These are phyloP conservation scores for Meganola albula DNA, from an alignment of 2,888 invertebrate species.

Conservation along the genomic window DNA sequence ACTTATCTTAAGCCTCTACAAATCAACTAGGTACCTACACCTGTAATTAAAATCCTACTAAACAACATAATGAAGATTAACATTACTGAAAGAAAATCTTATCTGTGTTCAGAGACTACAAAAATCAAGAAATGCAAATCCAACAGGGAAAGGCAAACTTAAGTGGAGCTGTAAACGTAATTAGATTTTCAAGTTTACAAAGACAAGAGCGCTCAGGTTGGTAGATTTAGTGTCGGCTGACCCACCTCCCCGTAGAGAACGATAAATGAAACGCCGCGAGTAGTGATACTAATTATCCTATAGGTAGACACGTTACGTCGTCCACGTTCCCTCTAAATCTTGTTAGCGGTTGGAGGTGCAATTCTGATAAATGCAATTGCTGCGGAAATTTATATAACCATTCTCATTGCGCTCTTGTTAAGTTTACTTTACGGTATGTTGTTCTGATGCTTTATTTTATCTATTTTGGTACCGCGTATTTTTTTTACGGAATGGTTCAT, in stretches of 20 bases:
- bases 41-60: slow-evolving; percentile 27
- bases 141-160: slow-evolving; percentile 62
- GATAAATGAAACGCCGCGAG: slow-evolving; percentile 74
- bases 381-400: slow-evolving; percentile 41
- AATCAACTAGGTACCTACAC: slow-evolving; percentile 22
- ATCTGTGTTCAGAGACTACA: slow-evolving; percentile 47
- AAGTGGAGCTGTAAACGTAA: slow-evolving; percentile 74
- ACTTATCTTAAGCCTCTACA: slow-evolving; percentile 33
- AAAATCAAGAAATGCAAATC: slow-evolving; percentile 72
- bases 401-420: slow-evolving; percentile 26
- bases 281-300: slow-evolving; percentile 76
- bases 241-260: slow-evolving; percentile 67
- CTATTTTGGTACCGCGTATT: no score
- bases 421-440: slow-evolving; percentile 27
- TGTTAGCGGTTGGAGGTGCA: slow-evolving; percentile 60
- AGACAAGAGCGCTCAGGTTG: slow-evolving; percentile 74
- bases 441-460: background rate
- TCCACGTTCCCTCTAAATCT: slow-evolving; percentile 59
- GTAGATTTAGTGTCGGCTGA: slow-evolving; percentile 75
- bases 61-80: slow-evolving; percentile 34
- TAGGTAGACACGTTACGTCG: slow-evolving; percentile 59
- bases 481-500: no score
- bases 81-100: slow-evolving; percentile 46
- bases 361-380: slow-evolving; percentile 56
- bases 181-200: slow-evolving; percentile 77